Conservation (phyloP, 37 sponge, comb jelly and placozoan species). For the Halichondria panicea region DNA sequence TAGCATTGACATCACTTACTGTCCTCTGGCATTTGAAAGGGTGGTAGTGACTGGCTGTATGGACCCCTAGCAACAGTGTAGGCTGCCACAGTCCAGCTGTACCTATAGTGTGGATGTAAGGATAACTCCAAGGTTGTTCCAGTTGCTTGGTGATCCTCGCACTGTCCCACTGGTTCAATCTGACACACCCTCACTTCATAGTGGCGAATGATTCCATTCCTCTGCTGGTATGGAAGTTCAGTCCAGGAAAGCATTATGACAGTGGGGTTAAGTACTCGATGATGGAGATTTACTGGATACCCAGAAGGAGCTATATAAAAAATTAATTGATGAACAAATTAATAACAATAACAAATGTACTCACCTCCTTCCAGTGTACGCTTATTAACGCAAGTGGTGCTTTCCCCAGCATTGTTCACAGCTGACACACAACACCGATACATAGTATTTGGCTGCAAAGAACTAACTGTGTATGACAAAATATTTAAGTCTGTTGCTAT, state of each 20-base stretch:
- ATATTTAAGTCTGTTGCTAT: no score
- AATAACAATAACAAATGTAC: not conserved
- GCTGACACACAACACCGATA: no score
- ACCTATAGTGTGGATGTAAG: slow-evolving; percentile 19
- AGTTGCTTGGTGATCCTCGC: not conserved
- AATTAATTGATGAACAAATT: no score
- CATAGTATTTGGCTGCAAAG: no score
- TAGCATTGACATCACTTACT: no score
- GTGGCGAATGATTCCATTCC: slow-evolving; percentile 13
- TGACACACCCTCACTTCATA: not conserved
- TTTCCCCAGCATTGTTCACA: no score
- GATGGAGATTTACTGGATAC: not conserved
- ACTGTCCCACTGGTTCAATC: not conserved
- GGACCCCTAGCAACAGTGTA: slow-evolving; percentile 1
- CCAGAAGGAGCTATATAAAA: slow-evolving; percentile 2
- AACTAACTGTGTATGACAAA: no score
- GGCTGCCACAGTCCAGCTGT: slow-evolving; percentile 7
- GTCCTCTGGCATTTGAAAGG: no score
- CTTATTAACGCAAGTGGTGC: not conserved
- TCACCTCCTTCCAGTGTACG: slow-evolving; percentile 3
- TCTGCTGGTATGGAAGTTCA: not conserved
- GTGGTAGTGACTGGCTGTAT: no score
- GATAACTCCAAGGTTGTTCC: not conserved
- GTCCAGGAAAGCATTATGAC: slow-evolving; percentile 4
- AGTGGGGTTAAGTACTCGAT: not conserved